A percentile compares a stretch with the other conserved stretches of the same genome.
Evolutionary conservation across 2,888 invertebrate genomes (phyloP).

Genomic region (Napeogenes sylphis): DNA sequence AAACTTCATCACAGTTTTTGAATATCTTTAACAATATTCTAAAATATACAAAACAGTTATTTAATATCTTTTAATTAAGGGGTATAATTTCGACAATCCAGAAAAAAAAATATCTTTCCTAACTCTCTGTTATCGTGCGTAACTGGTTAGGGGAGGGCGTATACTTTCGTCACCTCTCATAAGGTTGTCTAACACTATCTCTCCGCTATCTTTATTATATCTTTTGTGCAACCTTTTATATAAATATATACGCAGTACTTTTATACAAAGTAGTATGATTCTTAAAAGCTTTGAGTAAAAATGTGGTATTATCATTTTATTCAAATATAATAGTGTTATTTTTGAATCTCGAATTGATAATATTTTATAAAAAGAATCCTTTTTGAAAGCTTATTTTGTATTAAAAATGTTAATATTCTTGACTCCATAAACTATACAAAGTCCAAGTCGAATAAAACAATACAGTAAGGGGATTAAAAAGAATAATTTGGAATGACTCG

Average conservation of each 20-base stretch:
- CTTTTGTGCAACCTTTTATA: conserved; percentile 24
- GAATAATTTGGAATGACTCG: conserved; percentile 35
- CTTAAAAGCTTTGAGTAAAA: not conserved
- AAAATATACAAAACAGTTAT: too few relatives aligned
- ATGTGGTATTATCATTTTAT: not conserved
- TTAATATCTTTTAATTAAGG: too few relatives aligned
- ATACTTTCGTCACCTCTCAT: conserved; percentile 32
- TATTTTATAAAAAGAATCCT: too few relatives aligned
- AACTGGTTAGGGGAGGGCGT: conserved; percentile 37
- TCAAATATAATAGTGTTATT: not conserved
- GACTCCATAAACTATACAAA: not conserved
- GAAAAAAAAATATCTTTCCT: not conserved
- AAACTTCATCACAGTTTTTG: too few relatives aligned
- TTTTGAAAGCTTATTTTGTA: too few relatives aligned
- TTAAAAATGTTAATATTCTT: not conserved
- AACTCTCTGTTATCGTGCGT: conserved; percentile 39
- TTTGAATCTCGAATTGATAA: too few relatives aligned
- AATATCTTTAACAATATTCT: too few relatives aligned
- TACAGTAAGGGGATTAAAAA: conserved; percentile 16
- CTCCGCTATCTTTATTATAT: conserved; percentile 32
- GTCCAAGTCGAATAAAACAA: not conserved
- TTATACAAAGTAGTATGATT: not conserved
- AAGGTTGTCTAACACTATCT: conserved; percentile 29
- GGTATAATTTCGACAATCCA: too few relatives aligned
- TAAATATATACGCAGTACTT: conserved; percentile 6